Conservation (phyloP, 2,113 vertebrate genomes). For the Lepus timidus region DNA sequence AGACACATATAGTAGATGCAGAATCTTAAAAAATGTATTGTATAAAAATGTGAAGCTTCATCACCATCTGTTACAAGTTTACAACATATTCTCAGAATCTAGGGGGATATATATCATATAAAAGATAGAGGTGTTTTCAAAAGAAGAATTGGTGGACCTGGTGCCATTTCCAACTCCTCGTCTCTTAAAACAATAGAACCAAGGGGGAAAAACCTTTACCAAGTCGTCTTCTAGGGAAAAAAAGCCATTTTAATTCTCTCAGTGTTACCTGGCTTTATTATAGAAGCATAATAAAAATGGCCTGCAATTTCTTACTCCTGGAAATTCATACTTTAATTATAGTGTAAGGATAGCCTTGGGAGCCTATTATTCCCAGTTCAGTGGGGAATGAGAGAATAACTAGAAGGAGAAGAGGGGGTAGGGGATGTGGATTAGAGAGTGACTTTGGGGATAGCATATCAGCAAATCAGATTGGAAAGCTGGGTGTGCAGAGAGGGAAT, state of each 20-base stretch:
- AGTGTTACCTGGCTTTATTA: constrained; percentile 87
- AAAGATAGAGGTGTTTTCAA: constrained; percentile 88
- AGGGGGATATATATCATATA: constrained; percentile 89
- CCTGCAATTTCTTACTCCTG: constrained; percentile 86
- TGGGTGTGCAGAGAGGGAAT: constrained; percentile 56
- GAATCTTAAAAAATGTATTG: constrained; percentile 88
- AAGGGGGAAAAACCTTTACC: constrained; percentile 79
- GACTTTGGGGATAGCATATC: constrained; percentile 76
- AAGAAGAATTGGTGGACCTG: constrained; percentile 84
- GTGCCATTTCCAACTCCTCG: constrained; percentile 81
- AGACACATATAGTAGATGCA: constrained; percentile 85
- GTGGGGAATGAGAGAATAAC: constrained; percentile 83
- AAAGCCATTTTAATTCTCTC: constrained; percentile 86
- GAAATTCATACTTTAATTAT: constrained; percentile 89
- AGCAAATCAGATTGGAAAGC: constrained; percentile 58
- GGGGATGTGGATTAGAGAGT: constrained; percentile 80
- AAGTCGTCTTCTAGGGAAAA: constrained; percentile 79
- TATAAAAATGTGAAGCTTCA: constrained; percentile 89
- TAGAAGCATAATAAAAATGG: constrained; percentile 87
- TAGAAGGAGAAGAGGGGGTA: constrained; percentile 74
- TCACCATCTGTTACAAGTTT: constrained; percentile 90
- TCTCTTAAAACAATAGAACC: constrained; percentile 85
- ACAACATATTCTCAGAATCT: constrained; percentile 88
- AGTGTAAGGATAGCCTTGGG: constrained; percentile 84
- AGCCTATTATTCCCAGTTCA: constrained; percentile 85